A percentile compares a stretch with the other conserved stretches of the same genome.
phyloP scores from a whole-genome alignment of 2,888 invertebrate species.

The Tetramorium bicarinatum region DNA sequence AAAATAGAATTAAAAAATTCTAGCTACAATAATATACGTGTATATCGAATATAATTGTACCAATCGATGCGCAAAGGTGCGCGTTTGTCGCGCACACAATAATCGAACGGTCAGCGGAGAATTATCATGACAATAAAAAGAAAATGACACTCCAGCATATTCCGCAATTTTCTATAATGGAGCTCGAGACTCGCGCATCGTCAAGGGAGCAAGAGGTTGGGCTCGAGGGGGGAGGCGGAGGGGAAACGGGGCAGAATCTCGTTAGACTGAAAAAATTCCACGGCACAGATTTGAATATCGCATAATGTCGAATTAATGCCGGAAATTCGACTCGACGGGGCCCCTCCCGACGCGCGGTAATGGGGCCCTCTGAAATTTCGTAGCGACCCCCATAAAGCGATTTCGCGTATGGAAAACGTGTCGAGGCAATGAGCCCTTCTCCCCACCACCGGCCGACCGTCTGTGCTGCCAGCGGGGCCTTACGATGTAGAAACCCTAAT shows the following conservation, averaged over 20 bases:
- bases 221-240: slow-evolving; percentile 24
- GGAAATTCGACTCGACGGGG: slow-evolving; percentile 84
- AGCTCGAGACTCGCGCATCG: slow-evolving; percentile 39
- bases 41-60: not conserved
- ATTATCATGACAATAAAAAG: slow-evolving; percentile 49
- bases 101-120: slow-evolving; percentile 4
- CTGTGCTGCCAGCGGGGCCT: slow-evolving; percentile 66
- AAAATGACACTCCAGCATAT: slow-evolving; percentile 41
- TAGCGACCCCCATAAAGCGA: slow-evolving; percentile 76
- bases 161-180: slow-evolving; percentile 55
- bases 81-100: not conserved
- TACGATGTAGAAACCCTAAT: slow-evolving; percentile 73
- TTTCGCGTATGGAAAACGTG: slow-evolving; percentile 78
- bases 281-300: slow-evolving; percentile 85
- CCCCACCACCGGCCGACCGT: slow-evolving; percentile 21
- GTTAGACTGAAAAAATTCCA: slow-evolving; percentile 83
- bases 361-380: slow-evolving; percentile 71
- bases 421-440: slow-evolving; percentile 61
- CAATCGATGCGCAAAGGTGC: slow-evolving; percentile 6
- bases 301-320: slow-evolving; percentile 86
- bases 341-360: slow-evolving; percentile 70
- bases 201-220: slow-evolving; percentile 48
- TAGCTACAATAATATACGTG: not conserved
- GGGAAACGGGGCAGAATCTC: slow-evolving; percentile 74
- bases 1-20: not conserved